A percentile compares a stretch with the other conserved stretches of the same genome.
Conservation (phyloP, 2,113 vertebrate species). For the Gallinago paraguaiae region DNA sequence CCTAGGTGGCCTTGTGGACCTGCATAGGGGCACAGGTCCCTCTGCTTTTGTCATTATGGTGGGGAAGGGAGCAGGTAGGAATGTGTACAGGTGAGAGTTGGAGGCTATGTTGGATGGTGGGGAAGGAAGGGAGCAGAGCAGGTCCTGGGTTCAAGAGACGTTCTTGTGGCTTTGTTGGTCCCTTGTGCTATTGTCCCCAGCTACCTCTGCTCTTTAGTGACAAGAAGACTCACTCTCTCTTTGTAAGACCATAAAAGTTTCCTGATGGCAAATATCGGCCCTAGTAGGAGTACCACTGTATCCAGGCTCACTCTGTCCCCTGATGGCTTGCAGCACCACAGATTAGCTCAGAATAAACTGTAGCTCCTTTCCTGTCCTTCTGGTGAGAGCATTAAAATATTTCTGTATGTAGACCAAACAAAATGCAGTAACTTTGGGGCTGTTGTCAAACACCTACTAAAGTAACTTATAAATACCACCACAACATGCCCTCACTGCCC, state of each 20-base stretch:
- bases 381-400: neutral
- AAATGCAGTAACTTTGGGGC: neutral
- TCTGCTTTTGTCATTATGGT: rapidly evolving
- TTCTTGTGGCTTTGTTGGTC: neutral
- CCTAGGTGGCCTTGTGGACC: neutral
- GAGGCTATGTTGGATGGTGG: neutral
- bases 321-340: neutral
- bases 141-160: neutral
- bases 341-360: neutral
- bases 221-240: neutral
- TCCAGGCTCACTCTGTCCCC: neutral
- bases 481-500: rapidly evolving
- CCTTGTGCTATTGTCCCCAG: rapidly evolving
- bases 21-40: neutral
- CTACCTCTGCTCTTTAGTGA: neutral
- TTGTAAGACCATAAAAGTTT: neutral
- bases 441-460: neutral
- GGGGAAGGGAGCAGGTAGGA: neutral
- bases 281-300: rapidly evolving
- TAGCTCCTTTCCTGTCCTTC: neutral
- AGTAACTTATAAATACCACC: neutral
- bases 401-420: neutral
- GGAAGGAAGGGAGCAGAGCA: neutral
- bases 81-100: neutral
- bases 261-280: neutral